Evolutionary conservation across 2,113 vertebrate species (phyloP).

Genomic region (Laterallus jamaicensis): DNA sequence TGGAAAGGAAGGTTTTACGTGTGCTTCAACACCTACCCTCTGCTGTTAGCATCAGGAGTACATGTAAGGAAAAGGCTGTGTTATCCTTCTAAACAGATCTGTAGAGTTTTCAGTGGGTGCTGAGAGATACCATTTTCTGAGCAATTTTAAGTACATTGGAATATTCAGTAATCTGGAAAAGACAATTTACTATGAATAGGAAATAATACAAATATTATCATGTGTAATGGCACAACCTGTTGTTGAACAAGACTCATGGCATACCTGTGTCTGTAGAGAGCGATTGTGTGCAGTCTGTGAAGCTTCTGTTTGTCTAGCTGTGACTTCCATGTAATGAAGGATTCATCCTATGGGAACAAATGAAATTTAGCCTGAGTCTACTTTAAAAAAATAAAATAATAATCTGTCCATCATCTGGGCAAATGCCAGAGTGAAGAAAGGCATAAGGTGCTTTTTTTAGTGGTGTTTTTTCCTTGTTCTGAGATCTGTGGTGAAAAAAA

Average conservation of each 20-base stretch:
- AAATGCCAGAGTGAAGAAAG: background rate
- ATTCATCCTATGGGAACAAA: background rate
- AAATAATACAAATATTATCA: background rate
- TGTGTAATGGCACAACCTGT: background rate
- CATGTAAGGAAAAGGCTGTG: background rate
- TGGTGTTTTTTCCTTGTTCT: background rate
- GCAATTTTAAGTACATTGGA: background rate
- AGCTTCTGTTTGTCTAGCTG: background rate
- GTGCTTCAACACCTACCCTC: background rate
- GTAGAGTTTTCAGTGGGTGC: background rate
- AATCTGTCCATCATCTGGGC: background rate
- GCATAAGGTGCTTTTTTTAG: too few species aligned
- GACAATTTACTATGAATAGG: background rate
- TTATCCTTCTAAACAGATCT: background rate
- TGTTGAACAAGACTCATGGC: background rate
- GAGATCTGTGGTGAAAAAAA: background rate
- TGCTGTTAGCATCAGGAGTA: accelerated
- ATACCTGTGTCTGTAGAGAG: background rate
- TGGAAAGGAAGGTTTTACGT: accelerated
- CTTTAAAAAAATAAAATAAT: background rate
- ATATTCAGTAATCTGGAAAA: background rate
- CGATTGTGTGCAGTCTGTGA: accelerated
- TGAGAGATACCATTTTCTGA: background rate
- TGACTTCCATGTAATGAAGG: background rate
- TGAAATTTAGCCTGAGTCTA: background rate